Evolutionary conservation across 1,140 invertebrate species (phyloP), one percentile per base, ranked within the genome.

Genomic region (Goniozus legneri): DNA sequence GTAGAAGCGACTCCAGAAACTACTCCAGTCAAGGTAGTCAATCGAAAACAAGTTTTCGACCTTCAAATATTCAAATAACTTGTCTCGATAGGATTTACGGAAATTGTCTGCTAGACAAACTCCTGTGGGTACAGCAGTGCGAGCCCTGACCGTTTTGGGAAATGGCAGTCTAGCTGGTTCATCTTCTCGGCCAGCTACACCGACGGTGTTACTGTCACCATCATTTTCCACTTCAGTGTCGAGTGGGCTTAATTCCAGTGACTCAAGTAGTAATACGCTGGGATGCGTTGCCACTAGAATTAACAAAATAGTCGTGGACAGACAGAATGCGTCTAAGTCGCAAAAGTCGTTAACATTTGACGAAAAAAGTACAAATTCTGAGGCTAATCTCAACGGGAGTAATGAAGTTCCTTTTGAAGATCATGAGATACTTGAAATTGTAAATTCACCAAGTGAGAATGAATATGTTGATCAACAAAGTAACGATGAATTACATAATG

Each of bases 1-100:
- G 83, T 91, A 20, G 89, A 92, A 77, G 89, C 89, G 4, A 92
- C 89, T 7, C 89, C 89, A 2, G 89, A 92, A 78, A 91, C 88
- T 19, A 92, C 89, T 20, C 89, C 89, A 1, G 80, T 91, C 0
- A 88, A 88, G 65, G 87, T 80, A 82, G 20, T 34, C 16, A n/a
- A n/a, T n/a, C n/a, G n/a, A n/a, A n/a, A n/a, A n/a, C n/a, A n/a
- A n/a, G n/a, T n/a, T n/a, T n/a, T n/a, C n/a, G n/a, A n/a, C n/a
- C n/a, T n/a, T n/a, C n/a, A n/a, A n/a, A n/a, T n/a, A n/a, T n/a
- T n/a, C 24, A 27, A 4, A 27, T 27, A 27, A 10, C 10, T 27
- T 6, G 10, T 10, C 10, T 27, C 10, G 4, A 12, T 40, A 78
- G 74, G 77, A 76, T 59, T 47, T 77, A 38, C 56, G 76, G 51